Conservation (phyloP, 2,797 vertebrate species). For the Megalops cyprinoides region DNA sequence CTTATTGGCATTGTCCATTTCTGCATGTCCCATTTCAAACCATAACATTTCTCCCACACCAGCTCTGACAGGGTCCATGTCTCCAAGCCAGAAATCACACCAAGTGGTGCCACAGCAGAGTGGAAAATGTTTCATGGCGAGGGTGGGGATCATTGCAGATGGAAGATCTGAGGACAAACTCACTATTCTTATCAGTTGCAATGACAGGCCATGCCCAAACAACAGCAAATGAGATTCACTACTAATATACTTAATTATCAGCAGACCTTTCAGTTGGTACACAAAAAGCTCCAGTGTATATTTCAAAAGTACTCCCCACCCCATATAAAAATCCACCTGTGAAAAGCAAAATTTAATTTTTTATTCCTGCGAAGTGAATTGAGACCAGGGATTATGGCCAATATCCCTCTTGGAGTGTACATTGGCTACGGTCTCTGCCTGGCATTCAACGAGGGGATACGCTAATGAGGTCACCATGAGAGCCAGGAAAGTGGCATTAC, state of each 20-base stretch:
- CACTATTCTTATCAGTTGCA: conserved; percentile 4
- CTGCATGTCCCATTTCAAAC: not conserved
- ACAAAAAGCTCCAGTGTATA: not conserved
- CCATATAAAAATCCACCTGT: too few species aligned
- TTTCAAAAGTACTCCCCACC: too few species aligned
- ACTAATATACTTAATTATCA: not conserved
- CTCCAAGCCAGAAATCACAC: too few species aligned
- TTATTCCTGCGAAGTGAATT: too few species aligned
- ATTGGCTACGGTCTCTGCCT: not conserved
- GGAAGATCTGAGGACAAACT: not conserved
- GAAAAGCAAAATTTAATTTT: too few species aligned
- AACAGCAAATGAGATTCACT: not conserved
- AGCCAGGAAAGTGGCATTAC: not conserved
- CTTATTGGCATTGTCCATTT: not conserved
- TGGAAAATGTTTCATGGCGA: too few species aligned
- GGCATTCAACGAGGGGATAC: not conserved
- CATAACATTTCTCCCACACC: too few species aligned
- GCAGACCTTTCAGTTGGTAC: not conserved
- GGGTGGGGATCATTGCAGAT: too few species aligned
- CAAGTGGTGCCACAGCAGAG: too few species aligned
- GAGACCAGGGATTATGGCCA: too few species aligned
- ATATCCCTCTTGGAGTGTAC: too few species aligned
- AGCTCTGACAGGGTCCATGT: too few species aligned
- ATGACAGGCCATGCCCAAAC: not conserved
- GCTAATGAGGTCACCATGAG: not conserved